A percentile compares a stretch with the other conserved stretches of the same genome.
Evolutionary conservation across 2,888 invertebrate genomes (phyloP).

Genomic region (Hirtodrosophila confusa): DNA sequence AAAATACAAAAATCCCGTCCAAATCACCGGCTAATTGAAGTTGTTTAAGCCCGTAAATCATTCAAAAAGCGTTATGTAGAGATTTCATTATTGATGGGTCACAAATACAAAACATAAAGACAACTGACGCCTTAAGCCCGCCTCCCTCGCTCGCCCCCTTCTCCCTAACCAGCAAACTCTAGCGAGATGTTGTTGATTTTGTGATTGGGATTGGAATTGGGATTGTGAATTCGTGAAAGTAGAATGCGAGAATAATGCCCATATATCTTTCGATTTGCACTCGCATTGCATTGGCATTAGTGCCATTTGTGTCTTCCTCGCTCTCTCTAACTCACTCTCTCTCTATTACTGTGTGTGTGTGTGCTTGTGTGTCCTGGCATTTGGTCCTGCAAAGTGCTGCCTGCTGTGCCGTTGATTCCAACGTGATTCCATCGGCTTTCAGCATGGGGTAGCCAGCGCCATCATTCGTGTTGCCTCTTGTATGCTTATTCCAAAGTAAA

Average conservation of each 20-base stretch:
- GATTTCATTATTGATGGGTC: conserved; percentile 5
- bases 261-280: conserved; percentile 52
- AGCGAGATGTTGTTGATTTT: conserved; percentile 20
- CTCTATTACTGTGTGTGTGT: background rate
- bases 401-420: conserved; percentile 35
- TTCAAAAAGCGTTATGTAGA: conserved; percentile 40
- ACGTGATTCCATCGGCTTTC: conserved; percentile 13
- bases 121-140: conserved; percentile 22
- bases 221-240: conserved; percentile 19
- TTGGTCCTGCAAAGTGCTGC: conserved; percentile 20
- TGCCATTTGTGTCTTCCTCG: conserved; percentile 3
- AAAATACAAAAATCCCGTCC: conserved; percentile 2
- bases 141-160: background rate
- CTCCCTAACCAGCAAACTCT: background rate
- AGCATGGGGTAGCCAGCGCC: background rate
- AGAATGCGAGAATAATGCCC: conserved; percentile 46
- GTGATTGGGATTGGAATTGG: conserved; percentile 22
- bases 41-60: conserved; percentile 35
- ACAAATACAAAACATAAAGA: conserved; percentile 1
- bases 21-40: conserved; percentile 48
- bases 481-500: conserved; percentile 64
- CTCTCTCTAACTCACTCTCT: too few relatives aligned
- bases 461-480: conserved; percentile 23
- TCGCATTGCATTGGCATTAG: conserved; percentile 46
- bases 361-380: conserved; percentile 2